Evolutionary conservation across 2,888 invertebrate genomes (phyloP), one percentile per base, ranked within the genome.

Genomic region (Carpatolechia fugitivella): DNA sequence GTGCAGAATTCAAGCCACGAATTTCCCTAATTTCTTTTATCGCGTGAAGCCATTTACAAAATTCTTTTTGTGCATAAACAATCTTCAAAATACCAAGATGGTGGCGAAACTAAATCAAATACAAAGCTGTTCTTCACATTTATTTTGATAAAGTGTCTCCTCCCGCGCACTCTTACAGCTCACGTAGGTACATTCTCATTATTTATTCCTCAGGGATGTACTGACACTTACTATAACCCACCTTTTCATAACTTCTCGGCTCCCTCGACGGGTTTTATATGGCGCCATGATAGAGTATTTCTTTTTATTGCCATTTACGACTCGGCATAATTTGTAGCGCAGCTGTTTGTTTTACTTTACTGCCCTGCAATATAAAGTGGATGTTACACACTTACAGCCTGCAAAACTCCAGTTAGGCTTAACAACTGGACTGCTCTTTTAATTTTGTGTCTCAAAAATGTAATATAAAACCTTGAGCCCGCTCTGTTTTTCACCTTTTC

Each of bases 281-380:
- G 38, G 18, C 40, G 38, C n/a, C 30, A 48, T 53, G 53, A 47
- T 56, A 49, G 46, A 50, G 55, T 57, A 49, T 54, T 48, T 61
- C 54, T 60, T 66, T 71, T 71, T 72, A 73, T 66, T 63, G 58
- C 63, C 67, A 62, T 68, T 69, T 64, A 66, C 64, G 63, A 65
- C 66, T 68, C 60, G 57, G 58, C 60, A 69, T 74, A 76, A 81
- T 79, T 77, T 76, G 71, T 67, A 66, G 70, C 56, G 67, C 74
- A 71, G 69, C 72, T 74, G 75, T 66, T 70, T 68, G 68, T 71
- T 74, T 74, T 70, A 69, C 65, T 80, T 73, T 74, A 80, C 68
- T 70, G 65, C 60, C 65, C 53, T 55, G 73, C 69, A 74, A 78
- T 80, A 81, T 81, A 78, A 79, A 76, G 66, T 71, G 65, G 66